Conservation (phyloP, 2,888 invertebrate genomes). For the Parascotia fuliginaria region DNA sequence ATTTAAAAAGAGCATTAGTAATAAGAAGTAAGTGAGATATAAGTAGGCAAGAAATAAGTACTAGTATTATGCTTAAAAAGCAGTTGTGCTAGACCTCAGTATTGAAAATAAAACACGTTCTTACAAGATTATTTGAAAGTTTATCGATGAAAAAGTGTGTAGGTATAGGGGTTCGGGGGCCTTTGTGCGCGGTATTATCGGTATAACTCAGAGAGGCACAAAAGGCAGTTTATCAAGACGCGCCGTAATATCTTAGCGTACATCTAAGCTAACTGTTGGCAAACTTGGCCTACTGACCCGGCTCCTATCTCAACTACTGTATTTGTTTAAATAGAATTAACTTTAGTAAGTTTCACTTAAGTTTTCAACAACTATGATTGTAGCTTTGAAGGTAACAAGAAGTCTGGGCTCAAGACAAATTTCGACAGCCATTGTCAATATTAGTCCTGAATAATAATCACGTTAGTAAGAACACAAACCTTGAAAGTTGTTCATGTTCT, state of each 20-base stretch:
- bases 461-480: conserved; percentile 1
- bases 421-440: conserved; percentile 4
- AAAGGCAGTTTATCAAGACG: conserved; percentile 75
- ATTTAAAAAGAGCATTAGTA: too few species aligned
- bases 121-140: conserved; percentile 41
- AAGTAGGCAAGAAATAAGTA: too few species aligned
- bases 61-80: too few species aligned
- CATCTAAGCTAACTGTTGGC: conserved; percentile 49
- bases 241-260: conserved; percentile 66
- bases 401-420: conserved; percentile 19
- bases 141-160: conserved; percentile 54
- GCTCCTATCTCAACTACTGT: conserved; percentile 44
- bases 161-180: conserved; percentile 53
- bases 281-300: conserved; percentile 52
- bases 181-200: conserved; percentile 69
- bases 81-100: too few species aligned
- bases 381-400: conserved; percentile 29
- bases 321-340: conserved; percentile 34
- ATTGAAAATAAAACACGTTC: neutral
- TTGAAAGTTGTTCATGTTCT: neutral
- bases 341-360: conserved; percentile 30
- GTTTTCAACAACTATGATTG: conserved; percentile 18
- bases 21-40: too few species aligned
- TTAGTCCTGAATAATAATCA: conserved; percentile 9
- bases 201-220: conserved; percentile 65